phyloP scores from a whole-genome alignment of 2,888 invertebrate species.

The Plagodis pulveraria region DNA sequence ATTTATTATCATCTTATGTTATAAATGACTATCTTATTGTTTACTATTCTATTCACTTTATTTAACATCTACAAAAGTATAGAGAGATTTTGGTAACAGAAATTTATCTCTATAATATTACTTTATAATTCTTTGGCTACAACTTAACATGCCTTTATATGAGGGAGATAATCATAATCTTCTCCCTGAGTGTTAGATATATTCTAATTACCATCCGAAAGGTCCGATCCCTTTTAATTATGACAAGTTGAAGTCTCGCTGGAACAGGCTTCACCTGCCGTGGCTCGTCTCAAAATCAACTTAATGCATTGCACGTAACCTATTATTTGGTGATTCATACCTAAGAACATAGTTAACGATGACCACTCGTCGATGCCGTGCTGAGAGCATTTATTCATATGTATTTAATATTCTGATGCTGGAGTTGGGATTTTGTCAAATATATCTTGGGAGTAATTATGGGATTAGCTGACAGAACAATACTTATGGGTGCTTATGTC shows the following conservation, averaged over 20 bases:
- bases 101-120: conserved; percentile 3
- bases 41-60: conserved; percentile 25
- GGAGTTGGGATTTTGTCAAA: conserved; percentile 26
- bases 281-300: conserved; percentile 39
- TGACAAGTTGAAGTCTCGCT: conserved; percentile 58
- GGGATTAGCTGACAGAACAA: background rate
- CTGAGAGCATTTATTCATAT: conserved; percentile 29
- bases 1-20: conserved; percentile 13
- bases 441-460: conserved; percentile 13
- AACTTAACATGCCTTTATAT: conserved; percentile 16
- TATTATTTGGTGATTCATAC: conserved; percentile 45
- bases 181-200: conserved; percentile 46
- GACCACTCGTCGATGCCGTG: conserved; percentile 35
- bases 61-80: background rate
- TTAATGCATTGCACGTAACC: conserved; percentile 36
- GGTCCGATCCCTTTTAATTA: conserved; percentile 56
- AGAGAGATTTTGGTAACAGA: conserved; percentile 7
- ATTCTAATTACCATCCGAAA: conserved; percentile 56
- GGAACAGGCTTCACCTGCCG: conserved; percentile 48
- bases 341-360: conserved; percentile 37
- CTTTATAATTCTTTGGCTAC: conserved; percentile 1
- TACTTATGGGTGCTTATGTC: background rate
- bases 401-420: conserved; percentile 36
- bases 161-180: conserved; percentile 30
- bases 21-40: conserved; percentile 19